phyloP scores from a whole-genome alignment of 2,797 vertebrate genomes.

The Ceyx erithaca region DNA sequence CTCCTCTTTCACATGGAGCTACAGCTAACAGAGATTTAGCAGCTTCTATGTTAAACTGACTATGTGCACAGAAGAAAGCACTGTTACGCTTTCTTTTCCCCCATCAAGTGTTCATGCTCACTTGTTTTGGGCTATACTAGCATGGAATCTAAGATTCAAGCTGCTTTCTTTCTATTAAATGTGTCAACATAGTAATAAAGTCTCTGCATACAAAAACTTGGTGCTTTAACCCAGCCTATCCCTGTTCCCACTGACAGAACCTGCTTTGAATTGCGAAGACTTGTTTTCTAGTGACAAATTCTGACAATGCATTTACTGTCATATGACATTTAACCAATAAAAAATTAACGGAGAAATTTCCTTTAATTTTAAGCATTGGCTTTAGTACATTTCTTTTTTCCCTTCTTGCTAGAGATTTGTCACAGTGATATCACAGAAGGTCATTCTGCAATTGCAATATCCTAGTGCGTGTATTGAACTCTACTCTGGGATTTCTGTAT shows the following conservation, averaged over 20 bases:
- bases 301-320: neutral
- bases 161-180: neutral
- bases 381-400: neutral
- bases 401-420: neutral
- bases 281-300: neutral
- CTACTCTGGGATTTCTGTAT: neutral
- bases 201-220: neutral
- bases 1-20: neutral
- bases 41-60: neutral
- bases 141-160: neutral
- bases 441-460: neutral
- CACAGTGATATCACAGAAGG: neutral
- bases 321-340: neutral
- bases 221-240: neutral
- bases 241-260: neutral
- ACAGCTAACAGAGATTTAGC: neutral
- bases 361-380: neutral
- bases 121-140: neutral
- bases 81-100: neutral
- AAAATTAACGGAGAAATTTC: neutral
- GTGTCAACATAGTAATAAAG: neutral
- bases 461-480: neutral
- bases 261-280: neutral
- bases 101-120: fast-evolving
- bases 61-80: neutral